phyloP scores from a whole-genome alignment of 1,140 invertebrate species.

The Pinna nobilis region DNA sequence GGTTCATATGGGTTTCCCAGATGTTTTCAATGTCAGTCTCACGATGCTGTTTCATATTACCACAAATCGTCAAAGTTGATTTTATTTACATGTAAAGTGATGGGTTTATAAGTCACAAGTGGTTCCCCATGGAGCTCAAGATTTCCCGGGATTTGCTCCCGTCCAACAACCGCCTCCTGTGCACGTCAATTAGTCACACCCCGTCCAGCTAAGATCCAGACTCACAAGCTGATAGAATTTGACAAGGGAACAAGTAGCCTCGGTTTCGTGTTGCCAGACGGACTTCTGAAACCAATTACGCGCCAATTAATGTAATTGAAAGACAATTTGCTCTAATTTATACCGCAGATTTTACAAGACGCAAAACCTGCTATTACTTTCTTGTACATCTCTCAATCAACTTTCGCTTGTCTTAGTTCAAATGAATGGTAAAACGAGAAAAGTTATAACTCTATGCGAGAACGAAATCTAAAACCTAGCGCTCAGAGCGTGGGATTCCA shows the following conservation, averaged over 20 bases:
- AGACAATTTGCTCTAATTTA: slow-evolving; percentile 40
- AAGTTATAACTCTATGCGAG: neutral
- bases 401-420: slow-evolving; percentile 7
- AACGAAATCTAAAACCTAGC: slow-evolving; percentile 20
- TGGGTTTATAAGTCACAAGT: slow-evolving; percentile 16
- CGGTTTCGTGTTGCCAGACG: slow-evolving; percentile 26
- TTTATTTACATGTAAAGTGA: slow-evolving; percentile 16
- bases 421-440: slow-evolving; percentile 12
- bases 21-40: slow-evolving; percentile 30
- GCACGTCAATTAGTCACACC: slow-evolving; percentile 31
- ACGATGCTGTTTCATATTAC: slow-evolving; percentile 14
- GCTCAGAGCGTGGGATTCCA: slow-evolving; percentile 30
- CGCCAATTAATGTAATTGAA: slow-evolving; percentile 37
- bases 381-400: slow-evolving; percentile 23
- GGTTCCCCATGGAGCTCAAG: slow-evolving; percentile 17
- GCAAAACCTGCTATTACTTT: slow-evolving; percentile 16
- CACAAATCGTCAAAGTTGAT: slow-evolving; percentile 8
- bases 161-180: slow-evolving; percentile 15
- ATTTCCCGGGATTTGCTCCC: slow-evolving; percentile 1
- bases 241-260: neutral
- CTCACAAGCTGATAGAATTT: neutral
- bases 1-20: slow-evolving; percentile 7
- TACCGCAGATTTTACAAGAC: slow-evolving; percentile 18
- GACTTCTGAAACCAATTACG: slow-evolving; percentile 32
- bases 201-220: slow-evolving; percentile 14